Evolutionary conservation across 2,113 vertebrate species (phyloP), one percentile per base, ranked within the genome.

Genomic region (Cariama cristata): DNA sequence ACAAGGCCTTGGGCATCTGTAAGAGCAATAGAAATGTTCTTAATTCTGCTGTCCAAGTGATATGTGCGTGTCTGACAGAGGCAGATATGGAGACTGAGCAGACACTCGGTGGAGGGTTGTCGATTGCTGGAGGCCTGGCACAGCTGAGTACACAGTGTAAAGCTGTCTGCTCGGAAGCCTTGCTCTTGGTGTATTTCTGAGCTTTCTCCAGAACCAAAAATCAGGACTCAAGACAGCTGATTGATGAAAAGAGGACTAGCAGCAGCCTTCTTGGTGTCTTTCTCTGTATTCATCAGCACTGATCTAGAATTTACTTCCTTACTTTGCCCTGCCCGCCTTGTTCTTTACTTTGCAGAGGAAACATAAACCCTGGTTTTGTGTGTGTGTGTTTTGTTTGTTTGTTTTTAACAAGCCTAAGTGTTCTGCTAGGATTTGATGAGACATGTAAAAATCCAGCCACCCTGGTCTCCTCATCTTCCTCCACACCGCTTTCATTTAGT

Each of bases 31-130:
- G 92, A 95, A 96, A 60, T 76, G 12, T 89, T 97, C 66, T 88
- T 86, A 73, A 79, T 96, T 97, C 73, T 93, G 49, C 60, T 94
- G 45, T 96, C 67, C 45, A 74, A 71, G 77, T 77, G 89, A 15
- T 84, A 47, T 6, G n/a, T 84, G 32, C 26, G 2, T 1, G 0
- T 84, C 60, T 96, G 72, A 97, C 86, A 86, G 84, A 95, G 87
- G 44, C 80, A 95, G 83, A 97, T 76, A 49, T 22, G 90, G 58
- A 90, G 67, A 11, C 50, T 17, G 68, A 93, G 32, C 44, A 83
- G 75, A 55, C 5, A 8, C 27, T 14, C 2, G 10, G 4, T 64
- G 28, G n/a, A 93, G 63, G n/a, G 42, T 86, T 58, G 17, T 82
- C 7, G 14, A 12, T 76, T 17, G 75, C 93, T 93, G 73, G 58